Evolutionary conservation across 2,888 invertebrate species (phyloP).

Genomic region (Acanthosoma haemorrhoidale): DNA sequence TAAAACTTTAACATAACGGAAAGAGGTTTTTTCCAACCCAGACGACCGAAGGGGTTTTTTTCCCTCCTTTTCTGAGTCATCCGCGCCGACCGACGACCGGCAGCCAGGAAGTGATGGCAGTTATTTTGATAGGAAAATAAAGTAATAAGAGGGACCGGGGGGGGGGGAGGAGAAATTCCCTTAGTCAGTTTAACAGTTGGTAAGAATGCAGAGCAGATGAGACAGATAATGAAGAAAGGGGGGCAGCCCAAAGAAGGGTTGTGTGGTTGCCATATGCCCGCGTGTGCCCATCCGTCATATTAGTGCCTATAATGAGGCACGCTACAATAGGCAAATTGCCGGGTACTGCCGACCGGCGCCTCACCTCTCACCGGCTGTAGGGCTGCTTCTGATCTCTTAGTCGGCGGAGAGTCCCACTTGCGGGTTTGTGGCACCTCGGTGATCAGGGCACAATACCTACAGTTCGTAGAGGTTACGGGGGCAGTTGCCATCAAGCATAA

Average conservation of each 20-base stretch:
- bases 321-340: neutral
- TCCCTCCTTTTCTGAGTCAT: neutral
- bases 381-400: too few relatives aligned
- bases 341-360: neutral
- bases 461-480: too few relatives aligned
- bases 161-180: too few relatives aligned
- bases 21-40: neutral
- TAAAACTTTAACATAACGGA: too few relatives aligned
- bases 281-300: conserved; percentile 17
- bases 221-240: neutral
- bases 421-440: too few relatives aligned
- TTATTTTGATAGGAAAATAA: conserved; percentile 1
- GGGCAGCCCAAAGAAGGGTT: neutral
- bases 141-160: conserved; percentile 3
- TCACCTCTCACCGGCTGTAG: neutral
- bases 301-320: neutral
- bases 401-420: too few relatives aligned
- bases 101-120: neutral
- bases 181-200: conserved; percentile 3
- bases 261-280: conserved; percentile 15
- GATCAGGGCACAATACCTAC: too few relatives aligned
- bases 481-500: too few relatives aligned
- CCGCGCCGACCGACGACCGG: too few relatives aligned
- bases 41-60: neutral
- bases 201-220: conserved; percentile 11